Evolutionary conservation across 2,113 vertebrate genomes (phyloP), one percentile per base, ranked within the genome.

Genomic region (Bambusicola thoracicus): DNA sequence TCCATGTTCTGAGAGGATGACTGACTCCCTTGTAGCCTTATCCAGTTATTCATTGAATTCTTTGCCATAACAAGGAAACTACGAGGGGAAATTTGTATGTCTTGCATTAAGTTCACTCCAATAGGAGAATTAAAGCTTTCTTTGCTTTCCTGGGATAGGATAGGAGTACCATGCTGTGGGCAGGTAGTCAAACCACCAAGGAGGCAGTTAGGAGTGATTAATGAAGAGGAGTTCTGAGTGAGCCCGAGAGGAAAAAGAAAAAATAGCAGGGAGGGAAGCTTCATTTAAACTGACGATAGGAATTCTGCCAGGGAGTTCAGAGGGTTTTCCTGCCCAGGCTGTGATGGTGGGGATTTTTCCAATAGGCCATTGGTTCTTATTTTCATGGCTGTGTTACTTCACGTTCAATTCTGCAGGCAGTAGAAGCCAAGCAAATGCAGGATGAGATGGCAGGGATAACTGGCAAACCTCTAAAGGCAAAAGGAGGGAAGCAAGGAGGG

Each of bases 391-490:
- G 69, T 53, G 4, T 70, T 72, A 3, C 78, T 77, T 81, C 72
- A 8, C 32, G 53, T 63, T 87, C 46, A 2, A 38, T 62, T 88
- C 88, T 93, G 56, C 92, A 98, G 98, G 87, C 56, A 9, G 55
- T 99, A 79, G 99, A 99, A 96, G 97, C 97, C 87, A 98, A 98
- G 65, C 98, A 99, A 59, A 97, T 96, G 19, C 97, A 98, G 93
- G 97, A 95, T 6, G 98, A 97, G 18, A 27, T 63, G 46, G 41
- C 92, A 34, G 96, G 95, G 13, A 10, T 92, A 25, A 10, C 29
- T 63, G 95, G 96, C 36, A 97, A 97, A 74, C 81, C 96, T 48
- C 58, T 93, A 25, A 99, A 99, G 93, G 97, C 81, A 2, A 98
- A 98, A 95, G 96, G 92, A 86, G 98, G 97, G 5, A 98, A 98